A percentile compares a stretch with the other conserved stretches of the same genome.
Evolutionary conservation across 30 jellyfish, hydroid and myxozoan species (phyloP).

Genomic region (Pelagia noctiluca): DNA sequence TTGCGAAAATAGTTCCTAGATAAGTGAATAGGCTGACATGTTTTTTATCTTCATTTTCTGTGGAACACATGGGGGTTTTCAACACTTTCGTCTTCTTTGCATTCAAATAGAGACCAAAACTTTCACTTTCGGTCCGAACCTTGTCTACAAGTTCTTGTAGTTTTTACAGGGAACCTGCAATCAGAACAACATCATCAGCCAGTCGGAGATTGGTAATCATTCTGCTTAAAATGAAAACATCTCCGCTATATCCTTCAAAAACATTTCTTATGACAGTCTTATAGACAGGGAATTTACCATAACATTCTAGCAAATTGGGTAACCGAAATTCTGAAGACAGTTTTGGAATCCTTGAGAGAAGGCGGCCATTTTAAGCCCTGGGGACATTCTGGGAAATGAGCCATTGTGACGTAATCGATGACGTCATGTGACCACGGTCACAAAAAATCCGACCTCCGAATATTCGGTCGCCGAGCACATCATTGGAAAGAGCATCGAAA

Average conservation of each 20-base stretch:
- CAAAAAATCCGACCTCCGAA: no score
- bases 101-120: conserved; percentile 14
- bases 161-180: conserved; percentile 25
- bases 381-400: no score
- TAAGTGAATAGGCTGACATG: not conserved
- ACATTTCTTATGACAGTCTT: conserved; percentile 27
- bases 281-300: no score
- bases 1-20: not conserved
- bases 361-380: no score
- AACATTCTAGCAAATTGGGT: no score
- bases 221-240: not conserved
- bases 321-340: no score
- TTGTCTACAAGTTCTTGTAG: conserved; percentile 46
- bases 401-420: no score
- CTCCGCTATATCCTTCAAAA: conserved; percentile 13
- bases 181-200: conserved; percentile 27
- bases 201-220: conserved; percentile 15
- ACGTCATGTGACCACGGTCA: no score
- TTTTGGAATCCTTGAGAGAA: no score
- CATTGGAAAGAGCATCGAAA: no score
- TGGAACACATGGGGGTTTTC: not conserved
- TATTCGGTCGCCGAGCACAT: no score
- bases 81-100: conserved; percentile 38
- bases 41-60: not conserved
- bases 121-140: conserved; percentile 31